Conservation (phyloP, 2,113 vertebrate genomes). For the Dryoscopus gambensis region DNA sequence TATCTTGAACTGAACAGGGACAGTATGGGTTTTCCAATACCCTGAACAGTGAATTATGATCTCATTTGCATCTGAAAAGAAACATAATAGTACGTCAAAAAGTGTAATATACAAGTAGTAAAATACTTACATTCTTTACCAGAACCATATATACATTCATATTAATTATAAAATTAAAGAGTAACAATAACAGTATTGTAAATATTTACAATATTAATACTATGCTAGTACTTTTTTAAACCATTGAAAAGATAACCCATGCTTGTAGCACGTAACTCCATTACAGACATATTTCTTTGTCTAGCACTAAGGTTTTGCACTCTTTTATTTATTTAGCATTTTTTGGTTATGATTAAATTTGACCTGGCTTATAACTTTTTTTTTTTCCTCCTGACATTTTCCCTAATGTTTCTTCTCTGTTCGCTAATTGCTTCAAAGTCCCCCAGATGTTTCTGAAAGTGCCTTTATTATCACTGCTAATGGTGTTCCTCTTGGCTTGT, state of each 20-base stretch:
- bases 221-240: not conserved
- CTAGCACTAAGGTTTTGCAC: not conserved
- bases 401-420: not conserved
- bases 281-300: not conserved
- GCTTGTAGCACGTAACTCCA: not conserved
- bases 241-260: not conserved
- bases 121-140: not conserved
- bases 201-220: not conserved
- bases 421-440: conserved; percentile 23
- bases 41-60: not conserved
- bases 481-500: conserved; percentile 10
- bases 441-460: conserved; percentile 8
- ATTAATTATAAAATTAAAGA: not conserved
- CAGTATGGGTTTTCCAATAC: not conserved
- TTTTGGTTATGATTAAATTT: not conserved
- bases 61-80: not conserved
- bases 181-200: not conserved
- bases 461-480: conserved; percentile 30
- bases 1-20: not conserved
- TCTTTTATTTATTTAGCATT: not conserved
- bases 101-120: not conserved
- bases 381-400: not conserved
- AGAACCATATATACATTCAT: not conserved
- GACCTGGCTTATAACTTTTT: not conserved
- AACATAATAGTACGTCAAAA: not conserved